These are phyloP conservation scores for Laspeyria flexula DNA, from an alignment of 2,888 invertebrate species.

Conservation along the genomic window DNA sequence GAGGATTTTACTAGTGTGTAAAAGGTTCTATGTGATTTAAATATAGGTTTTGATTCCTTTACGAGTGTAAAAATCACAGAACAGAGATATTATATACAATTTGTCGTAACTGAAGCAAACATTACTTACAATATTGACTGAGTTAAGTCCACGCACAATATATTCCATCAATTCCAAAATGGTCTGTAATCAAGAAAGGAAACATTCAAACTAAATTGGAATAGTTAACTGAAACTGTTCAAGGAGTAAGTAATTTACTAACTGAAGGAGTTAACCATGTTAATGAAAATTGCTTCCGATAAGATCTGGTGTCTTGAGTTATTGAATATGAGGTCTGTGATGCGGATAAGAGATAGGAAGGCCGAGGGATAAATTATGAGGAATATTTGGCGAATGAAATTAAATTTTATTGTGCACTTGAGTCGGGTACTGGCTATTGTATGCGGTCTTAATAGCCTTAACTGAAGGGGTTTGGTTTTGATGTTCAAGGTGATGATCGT, in stretches of 20 bases:
- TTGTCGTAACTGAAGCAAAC: background rate
- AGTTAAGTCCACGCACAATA: slow-evolving; percentile 45
- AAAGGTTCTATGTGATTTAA: too few relatives aligned
- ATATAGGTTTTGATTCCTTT: too few relatives aligned
- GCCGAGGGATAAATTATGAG: slow-evolving; percentile 32
- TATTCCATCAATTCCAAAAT: slow-evolving; percentile 48
- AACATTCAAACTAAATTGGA: slow-evolving; percentile 64
- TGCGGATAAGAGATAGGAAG: slow-evolving; percentile 35
- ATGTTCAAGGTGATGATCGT: background rate
- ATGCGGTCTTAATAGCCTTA: slow-evolving; percentile 17
- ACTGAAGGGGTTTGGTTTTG: background rate
- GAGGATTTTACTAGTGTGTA: too few relatives aligned
- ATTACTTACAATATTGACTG: slow-evolving; percentile 26
- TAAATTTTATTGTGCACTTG: slow-evolving; percentile 33
- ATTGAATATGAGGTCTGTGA: slow-evolving; percentile 46
- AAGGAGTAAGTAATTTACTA: slow-evolving; percentile 53
- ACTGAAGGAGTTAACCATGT: slow-evolving; percentile 53
- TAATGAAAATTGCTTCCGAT: slow-evolving; percentile 62
- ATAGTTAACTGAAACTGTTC: slow-evolving; percentile 57
- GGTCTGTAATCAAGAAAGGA: slow-evolving; percentile 58
- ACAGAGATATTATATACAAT: too few relatives aligned
- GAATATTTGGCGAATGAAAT: slow-evolving; percentile 31
- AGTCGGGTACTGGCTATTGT: slow-evolving; percentile 16
- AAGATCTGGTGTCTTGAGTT: slow-evolving; percentile 53
- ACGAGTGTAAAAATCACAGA: too few relatives aligned